phyloP scores from a whole-genome alignment of 2,797 vertebrate genomes.

The Poecilia wingei region DNA sequence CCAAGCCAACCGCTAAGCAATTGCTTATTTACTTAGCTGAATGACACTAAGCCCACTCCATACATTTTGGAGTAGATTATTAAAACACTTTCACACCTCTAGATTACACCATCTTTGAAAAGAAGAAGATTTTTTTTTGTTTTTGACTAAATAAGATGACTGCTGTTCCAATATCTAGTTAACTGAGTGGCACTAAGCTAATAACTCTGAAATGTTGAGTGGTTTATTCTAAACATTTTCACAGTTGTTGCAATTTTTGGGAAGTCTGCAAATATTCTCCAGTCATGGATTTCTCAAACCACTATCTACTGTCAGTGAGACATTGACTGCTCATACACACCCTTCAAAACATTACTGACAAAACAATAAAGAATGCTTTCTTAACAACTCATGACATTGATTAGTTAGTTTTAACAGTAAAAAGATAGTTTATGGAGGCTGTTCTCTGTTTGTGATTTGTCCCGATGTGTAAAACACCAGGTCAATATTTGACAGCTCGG shows the following conservation, averaged over 20 bases:
- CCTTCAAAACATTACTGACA: no score
- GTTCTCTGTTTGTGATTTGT: constrained; percentile 9
- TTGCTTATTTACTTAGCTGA: not conserved
- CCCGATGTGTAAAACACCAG: not conserved
- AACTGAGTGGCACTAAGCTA: no score
- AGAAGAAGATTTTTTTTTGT: not conserved
- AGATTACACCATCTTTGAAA: not conserved
- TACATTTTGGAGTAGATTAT: not conserved
- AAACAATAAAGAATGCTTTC: constrained; percentile 22
- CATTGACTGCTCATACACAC: not conserved
- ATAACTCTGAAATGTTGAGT: not conserved
- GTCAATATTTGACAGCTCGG: constrained; percentile 9
- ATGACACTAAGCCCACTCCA: not conserved
- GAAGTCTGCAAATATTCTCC: not conserved
- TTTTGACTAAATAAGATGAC: no score
- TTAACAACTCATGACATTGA: constrained; percentile 30
- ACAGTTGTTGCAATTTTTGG: not conserved
- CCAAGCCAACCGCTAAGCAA: not conserved
- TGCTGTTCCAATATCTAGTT: no score
- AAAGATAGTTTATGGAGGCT: constrained; percentile 12
- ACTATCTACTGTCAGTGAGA: not conserved
- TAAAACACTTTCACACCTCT: not conserved
- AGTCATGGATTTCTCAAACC: not conserved
- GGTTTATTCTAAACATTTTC: not conserved
- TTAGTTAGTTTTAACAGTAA: constrained; percentile 27